A percentile compares a stretch with the other conserved stretches of the same genome.
Evolutionary conservation across 2,113 vertebrate genomes (phyloP).

Genomic region (Mormoops blainvillei): DNA sequence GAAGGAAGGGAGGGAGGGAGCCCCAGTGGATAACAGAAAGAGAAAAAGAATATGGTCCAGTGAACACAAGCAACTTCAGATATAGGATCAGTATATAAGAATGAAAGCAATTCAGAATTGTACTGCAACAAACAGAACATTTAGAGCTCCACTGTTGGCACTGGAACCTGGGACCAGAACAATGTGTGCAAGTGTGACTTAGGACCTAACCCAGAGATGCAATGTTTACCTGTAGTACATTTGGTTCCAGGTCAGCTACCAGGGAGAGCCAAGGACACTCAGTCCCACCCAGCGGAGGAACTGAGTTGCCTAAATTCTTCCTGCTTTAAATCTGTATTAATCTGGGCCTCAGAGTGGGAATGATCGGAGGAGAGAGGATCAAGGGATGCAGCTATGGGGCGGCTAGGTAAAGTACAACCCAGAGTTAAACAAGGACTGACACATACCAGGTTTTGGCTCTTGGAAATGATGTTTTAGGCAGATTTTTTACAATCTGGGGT

Average conservation of each 20-base stretch:
- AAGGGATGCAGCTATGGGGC: background rate
- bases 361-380: background rate
- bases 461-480: background rate
- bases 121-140: background rate
- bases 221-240: background rate
- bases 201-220: background rate
- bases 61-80: background rate
- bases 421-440: background rate
- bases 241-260: background rate
- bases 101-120: background rate
- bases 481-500: slow-evolving; percentile 7
- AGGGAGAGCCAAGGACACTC: background rate
- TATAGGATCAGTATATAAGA: background rate
- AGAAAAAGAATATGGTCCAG: background rate
- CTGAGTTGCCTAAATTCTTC: background rate
- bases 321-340: background rate
- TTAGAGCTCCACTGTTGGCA: background rate
- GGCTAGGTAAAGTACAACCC: background rate
- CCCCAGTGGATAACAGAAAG: background rate
- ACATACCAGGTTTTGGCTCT: background rate
- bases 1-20: fast-evolving
- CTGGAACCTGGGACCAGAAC: background rate
- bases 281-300: background rate
- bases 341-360: background rate
- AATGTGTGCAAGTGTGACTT: background rate